A percentile compares a stretch with the other conserved stretches of the same genome.
Evolutionary conservation across 2,113 vertebrate species (phyloP).

Genomic region (Petrocephalus microphthalmus): DNA sequence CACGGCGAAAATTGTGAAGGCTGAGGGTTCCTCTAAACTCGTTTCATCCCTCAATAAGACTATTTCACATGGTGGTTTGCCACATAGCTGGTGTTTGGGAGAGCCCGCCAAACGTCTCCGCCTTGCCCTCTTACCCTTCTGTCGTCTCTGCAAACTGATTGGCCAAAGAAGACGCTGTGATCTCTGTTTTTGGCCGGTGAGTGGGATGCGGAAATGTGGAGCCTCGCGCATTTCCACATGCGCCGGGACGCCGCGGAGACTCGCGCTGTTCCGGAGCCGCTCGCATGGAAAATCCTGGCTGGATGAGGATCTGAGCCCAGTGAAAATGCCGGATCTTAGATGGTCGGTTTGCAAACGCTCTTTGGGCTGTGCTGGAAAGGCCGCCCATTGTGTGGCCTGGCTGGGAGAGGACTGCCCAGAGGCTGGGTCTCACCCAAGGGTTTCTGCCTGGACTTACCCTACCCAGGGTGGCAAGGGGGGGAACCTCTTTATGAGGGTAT

Average conservation of each 20-base stretch:
- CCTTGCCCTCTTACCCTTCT: background rate
- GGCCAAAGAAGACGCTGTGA: background rate
- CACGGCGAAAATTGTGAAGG: background rate
- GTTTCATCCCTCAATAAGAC: background rate
- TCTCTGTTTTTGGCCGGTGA: background rate
- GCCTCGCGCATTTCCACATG: background rate
- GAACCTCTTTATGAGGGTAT: constrained; percentile 19
- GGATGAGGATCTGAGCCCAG: background rate
- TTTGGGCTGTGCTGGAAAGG: background rate
- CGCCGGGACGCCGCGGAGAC: background rate
- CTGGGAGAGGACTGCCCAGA: constrained; percentile 63
- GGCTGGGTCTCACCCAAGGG: constrained; percentile 44
- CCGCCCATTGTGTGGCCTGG: background rate
- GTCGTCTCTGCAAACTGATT: background rate
- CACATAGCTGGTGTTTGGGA: background rate
- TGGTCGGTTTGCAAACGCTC: background rate
- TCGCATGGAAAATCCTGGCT: background rate
- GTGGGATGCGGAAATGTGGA: background rate
- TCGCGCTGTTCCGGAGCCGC: background rate
- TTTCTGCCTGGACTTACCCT: background rate
- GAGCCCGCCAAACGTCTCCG: background rate
- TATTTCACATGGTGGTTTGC: background rate
- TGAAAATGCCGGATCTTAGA: background rate
- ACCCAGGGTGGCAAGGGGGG: constrained; percentile 51
- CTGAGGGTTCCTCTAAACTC: background rate